phyloP scores from a whole-genome alignment of 2,113 vertebrate species.

The Neodon shergylaensis region DNA sequence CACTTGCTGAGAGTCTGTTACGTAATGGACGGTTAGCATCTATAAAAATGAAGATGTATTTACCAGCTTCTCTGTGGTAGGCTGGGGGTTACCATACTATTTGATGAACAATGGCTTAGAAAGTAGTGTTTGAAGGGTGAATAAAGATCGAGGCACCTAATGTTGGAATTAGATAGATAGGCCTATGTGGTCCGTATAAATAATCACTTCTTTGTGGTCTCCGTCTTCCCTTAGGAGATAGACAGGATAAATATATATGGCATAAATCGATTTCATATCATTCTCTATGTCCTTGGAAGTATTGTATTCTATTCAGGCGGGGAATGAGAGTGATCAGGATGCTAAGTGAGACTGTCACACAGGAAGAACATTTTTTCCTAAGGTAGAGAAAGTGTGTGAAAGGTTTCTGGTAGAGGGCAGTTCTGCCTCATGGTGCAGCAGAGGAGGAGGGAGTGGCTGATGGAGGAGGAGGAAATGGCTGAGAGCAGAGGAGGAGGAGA shows the following conservation, averaged over 20 bases:
- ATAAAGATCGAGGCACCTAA: neutral
- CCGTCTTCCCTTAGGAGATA: neutral
- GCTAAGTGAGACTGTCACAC: neutral
- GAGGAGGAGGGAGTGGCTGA: too few relatives aligned
- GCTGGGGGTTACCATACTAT: neutral
- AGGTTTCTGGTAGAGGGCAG: neutral
- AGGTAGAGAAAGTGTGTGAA: neutral
- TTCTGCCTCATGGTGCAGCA: neutral
- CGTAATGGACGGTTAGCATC: neutral
- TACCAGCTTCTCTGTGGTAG: neutral
- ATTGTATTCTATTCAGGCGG: neutral
- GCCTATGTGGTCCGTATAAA: neutral
- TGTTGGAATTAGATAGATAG: neutral
- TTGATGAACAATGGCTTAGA: neutral
- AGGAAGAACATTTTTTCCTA: neutral
- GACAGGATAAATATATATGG: neutral
- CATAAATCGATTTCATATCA: neutral
- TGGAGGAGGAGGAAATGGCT: too few relatives aligned
- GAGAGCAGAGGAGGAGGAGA: too few relatives aligned
- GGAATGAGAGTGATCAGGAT: neutral
- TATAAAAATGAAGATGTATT: neutral
- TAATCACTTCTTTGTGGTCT: neutral
- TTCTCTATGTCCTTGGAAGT: neutral
- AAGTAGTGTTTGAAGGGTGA: neutral
- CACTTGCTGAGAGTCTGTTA: neutral